These are phyloP conservation scores for Zosterops borbonicus DNA, from an alignment of 2,113 vertebrate genomes.

Conservation along the genomic window DNA sequence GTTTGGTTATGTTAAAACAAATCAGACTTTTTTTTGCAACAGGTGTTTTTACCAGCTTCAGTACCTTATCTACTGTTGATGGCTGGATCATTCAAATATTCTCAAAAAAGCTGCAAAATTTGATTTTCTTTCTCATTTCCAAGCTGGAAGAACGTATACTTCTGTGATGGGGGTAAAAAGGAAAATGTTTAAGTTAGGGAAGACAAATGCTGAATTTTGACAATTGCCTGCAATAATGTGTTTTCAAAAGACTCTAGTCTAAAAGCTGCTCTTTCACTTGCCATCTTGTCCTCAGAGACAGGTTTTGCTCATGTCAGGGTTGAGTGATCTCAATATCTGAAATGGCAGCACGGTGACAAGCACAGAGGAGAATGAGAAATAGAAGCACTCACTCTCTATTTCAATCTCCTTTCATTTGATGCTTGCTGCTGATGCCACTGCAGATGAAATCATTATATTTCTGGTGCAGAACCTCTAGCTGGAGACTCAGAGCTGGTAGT, in stretches of 20 bases:
- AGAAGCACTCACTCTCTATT: background rate
- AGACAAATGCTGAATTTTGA: background rate
- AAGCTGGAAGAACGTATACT: background rate
- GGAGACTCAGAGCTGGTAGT: background rate
- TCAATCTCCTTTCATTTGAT: conserved; percentile 12
- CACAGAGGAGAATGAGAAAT: conserved; percentile 8
- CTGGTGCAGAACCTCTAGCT: background rate
- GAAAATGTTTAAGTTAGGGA: background rate
- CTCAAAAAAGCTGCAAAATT: background rate
- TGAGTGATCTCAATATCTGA: conserved; percentile 28
- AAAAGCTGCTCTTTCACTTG: conserved; percentile 17
- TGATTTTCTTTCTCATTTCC: background rate
- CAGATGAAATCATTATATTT: background rate
- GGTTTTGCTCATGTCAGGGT: background rate
- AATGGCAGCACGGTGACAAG: background rate
- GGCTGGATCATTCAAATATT: background rate
- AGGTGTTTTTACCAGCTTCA: background rate
- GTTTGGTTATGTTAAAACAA: background rate
- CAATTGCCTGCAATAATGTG: background rate
- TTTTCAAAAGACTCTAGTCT: background rate
- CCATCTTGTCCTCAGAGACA: background rate
- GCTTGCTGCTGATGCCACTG: background rate
- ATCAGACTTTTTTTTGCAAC: background rate
- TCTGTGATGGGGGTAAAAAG: background rate
- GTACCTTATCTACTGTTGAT: background rate